Evolutionary conservation across 2,888 invertebrate species (phyloP).

Genomic region (Xestoiulus laeticollis): DNA sequence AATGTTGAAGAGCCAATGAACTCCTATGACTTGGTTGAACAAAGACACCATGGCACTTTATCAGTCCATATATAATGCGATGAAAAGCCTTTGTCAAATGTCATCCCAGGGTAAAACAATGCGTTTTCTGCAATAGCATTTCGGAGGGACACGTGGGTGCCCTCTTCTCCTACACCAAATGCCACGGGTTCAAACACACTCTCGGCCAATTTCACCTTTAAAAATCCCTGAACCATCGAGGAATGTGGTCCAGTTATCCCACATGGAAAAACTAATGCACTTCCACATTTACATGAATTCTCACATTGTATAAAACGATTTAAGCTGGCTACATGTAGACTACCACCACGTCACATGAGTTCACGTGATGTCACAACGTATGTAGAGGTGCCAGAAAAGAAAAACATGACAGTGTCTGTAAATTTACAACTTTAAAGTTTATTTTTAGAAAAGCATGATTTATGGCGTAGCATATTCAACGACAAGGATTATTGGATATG

Average conservation of each 20-base stretch:
- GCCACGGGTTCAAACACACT: background rate
- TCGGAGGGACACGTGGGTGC: background rate
- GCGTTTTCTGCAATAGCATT: background rate
- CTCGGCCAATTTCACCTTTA: background rate
- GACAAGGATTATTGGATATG: too few relatives aligned
- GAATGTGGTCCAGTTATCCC: background rate
- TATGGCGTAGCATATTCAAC: too few relatives aligned
- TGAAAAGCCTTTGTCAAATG: conserved; percentile 8
- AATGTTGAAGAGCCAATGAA: conserved; percentile 7
- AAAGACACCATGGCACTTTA: background rate
- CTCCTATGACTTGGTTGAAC: background rate
- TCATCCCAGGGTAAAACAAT: background rate
- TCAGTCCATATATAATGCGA: conserved; percentile 9
- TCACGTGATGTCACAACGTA: too few relatives aligned
- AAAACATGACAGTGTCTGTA: too few relatives aligned
- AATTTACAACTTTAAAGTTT: too few relatives aligned
- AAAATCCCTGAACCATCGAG: background rate
- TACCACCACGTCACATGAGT: background rate
- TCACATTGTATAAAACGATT: too few relatives aligned
- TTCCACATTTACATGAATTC: background rate
- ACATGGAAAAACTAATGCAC: background rate
- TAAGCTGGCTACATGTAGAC: too few relatives aligned
- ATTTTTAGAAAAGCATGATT: too few relatives aligned
- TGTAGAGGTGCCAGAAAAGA: too few relatives aligned
- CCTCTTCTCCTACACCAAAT: too few relatives aligned